These are phyloP conservation scores for Teleogryllus oceanicus DNA, from an alignment of 2,888 invertebrate species.

Conservation along the genomic window DNA sequence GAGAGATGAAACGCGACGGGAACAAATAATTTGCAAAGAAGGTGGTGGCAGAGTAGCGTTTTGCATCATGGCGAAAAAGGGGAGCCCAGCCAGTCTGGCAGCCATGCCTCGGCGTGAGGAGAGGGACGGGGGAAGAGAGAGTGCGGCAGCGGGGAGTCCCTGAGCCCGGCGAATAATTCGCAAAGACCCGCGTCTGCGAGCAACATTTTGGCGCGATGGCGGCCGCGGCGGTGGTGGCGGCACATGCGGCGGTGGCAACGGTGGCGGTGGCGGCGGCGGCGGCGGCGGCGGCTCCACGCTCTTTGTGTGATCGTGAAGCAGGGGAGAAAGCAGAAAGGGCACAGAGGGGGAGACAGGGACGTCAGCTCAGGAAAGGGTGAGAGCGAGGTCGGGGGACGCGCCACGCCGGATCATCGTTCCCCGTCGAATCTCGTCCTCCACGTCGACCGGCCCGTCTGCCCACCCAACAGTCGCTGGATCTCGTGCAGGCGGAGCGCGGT, in stretches of 20 bases:
- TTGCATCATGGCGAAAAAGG: not conserved
- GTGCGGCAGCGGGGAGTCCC: not conserved
- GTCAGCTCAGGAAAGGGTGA: not conserved
- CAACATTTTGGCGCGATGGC: not conserved
- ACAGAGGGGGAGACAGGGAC: not conserved
- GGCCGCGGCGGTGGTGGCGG: not conserved
- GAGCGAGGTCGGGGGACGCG: not conserved
- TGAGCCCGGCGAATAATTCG: not conserved
- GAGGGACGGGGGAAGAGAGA: not conserved
- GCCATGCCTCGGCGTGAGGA: not conserved
- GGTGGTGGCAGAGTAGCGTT: not conserved
- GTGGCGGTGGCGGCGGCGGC: no score
- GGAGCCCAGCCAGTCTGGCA: not conserved
- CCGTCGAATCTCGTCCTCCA: not conserved
- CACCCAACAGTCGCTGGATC: not conserved
- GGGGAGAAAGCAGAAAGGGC: not conserved
- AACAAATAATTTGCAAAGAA: slow-evolving; percentile 8
- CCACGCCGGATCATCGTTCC: not conserved
- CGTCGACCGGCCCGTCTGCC: not conserved
- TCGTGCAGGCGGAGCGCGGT: not conserved
- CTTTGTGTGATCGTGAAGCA: not conserved
- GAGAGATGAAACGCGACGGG: not conserved
- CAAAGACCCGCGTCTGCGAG: slow-evolving; percentile 7
- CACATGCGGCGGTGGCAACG: no score
- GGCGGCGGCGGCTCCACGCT: not conserved